Evolutionary conservation across 2,797 vertebrate species (phyloP).

Genomic region (Hephaestus fuliginosus): DNA sequence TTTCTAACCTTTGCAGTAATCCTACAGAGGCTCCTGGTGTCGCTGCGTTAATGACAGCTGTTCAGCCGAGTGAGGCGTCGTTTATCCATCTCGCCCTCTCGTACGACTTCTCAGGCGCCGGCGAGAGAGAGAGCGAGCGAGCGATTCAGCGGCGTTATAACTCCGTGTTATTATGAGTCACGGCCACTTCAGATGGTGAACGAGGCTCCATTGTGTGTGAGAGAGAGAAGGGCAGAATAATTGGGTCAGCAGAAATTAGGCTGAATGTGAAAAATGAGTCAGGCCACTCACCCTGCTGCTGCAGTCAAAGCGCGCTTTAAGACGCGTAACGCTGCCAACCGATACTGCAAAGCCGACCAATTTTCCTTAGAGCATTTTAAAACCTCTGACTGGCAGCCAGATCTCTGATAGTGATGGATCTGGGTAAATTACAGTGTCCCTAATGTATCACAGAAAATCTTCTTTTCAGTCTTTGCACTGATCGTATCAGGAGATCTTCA

Average conservation of each 20-base stretch:
- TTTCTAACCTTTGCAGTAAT: conserved; percentile 9
- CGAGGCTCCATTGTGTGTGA: conserved; percentile 12
- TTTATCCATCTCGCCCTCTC: not conserved
- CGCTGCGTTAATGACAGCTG: conserved; percentile 28
- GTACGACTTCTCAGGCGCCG: not conserved
- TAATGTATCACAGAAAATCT: not conserved
- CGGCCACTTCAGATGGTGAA: conserved; percentile 15
- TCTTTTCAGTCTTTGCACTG: not conserved
- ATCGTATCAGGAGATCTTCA: not conserved
- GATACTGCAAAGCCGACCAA: not conserved
- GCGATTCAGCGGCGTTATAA: conserved; percentile 3
- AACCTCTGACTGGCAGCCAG: conserved; percentile 11
- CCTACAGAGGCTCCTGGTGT: not conserved
- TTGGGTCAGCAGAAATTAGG: conserved; percentile 58
- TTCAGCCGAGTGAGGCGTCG: conserved; percentile 18
- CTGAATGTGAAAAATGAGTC: conserved; percentile 39
- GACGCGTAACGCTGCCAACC: not conserved
- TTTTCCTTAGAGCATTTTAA: not conserved
- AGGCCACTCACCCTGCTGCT: conserved; percentile 6
- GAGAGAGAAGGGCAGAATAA: conserved; percentile 56
- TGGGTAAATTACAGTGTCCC: not conserved
- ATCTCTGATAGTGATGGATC: conserved; percentile 2
- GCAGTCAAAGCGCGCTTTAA: not conserved
- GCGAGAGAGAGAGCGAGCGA: not conserved
- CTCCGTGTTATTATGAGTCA: not conserved